A percentile compares a stretch with the other conserved stretches of the same genome.
phyloP scores from a whole-genome alignment of 2,888 invertebrate genomes.

The Sclerodermus sp. region DNA sequence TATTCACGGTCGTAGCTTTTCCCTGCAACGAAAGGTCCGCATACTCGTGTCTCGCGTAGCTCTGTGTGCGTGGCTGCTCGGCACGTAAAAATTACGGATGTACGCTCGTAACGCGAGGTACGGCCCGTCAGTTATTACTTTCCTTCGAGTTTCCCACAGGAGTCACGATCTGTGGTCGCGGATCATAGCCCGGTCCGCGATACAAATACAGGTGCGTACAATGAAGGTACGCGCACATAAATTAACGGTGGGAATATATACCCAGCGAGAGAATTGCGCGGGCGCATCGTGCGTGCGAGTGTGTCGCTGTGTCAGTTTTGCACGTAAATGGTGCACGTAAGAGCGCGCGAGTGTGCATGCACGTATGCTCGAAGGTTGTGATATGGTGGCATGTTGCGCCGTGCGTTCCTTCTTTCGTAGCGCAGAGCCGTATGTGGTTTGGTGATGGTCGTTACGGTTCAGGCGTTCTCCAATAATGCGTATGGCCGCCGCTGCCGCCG shows the following conservation, averaged over 20 bases:
- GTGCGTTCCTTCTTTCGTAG: slow-evolving; percentile 49
- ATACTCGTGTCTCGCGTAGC: too few species aligned
- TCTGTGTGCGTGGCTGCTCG: neutral
- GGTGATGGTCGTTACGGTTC: slow-evolving; percentile 48
- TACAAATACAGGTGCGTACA: slow-evolving; percentile 32
- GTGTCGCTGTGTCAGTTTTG: slow-evolving; percentile 3
- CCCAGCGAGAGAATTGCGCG: slow-evolving; percentile 1
- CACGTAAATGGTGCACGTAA: too few species aligned
- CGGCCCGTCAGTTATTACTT: slow-evolving; percentile 41
- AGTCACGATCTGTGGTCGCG: slow-evolving; percentile 57
- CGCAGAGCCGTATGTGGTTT: slow-evolving; percentile 49
- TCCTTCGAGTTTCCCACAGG: slow-evolving; percentile 56
- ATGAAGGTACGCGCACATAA: slow-evolving; percentile 36
- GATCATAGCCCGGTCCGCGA: slow-evolving; percentile 50
- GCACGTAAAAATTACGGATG: slow-evolving; percentile 23
- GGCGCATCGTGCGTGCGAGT: slow-evolving; percentile 11
- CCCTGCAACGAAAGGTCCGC: neutral
- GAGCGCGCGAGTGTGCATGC: too few species aligned
- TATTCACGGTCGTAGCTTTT: neutral
- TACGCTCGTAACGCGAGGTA: slow-evolving; percentile 9
- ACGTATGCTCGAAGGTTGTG: neutral
- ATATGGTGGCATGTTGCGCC: slow-evolving; percentile 24
- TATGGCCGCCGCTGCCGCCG: slow-evolving; percentile 24
- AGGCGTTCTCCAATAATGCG: slow-evolving; percentile 50
- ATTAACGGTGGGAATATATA: slow-evolving; percentile 53